Evolutionary conservation across 2,797 vertebrate species (phyloP).

Genomic region (Gymnocypris eckloni): DNA sequence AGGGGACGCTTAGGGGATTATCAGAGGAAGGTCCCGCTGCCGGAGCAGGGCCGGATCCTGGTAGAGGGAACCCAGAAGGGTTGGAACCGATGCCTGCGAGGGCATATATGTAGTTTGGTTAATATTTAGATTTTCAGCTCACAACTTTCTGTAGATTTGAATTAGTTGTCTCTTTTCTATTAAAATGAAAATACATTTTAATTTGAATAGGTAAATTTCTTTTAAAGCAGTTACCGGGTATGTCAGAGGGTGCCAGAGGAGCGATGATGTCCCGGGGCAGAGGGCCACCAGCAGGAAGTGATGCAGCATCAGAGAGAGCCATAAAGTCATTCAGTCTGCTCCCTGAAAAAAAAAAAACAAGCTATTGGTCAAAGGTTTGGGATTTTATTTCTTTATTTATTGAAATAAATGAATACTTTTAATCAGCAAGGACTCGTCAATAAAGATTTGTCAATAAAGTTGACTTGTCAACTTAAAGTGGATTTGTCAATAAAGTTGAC

Average conservation of each 20-base stretch:
- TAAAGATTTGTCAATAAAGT: no score
- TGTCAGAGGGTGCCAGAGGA: background rate
- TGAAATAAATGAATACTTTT: no score
- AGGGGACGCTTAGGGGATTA: constrained; percentile 38
- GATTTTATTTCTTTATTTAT: no score
- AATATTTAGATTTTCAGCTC: background rate
- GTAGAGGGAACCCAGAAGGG: background rate
- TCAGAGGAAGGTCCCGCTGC: constrained; percentile 15
- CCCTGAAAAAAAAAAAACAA: background rate
- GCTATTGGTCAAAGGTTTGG: no score
- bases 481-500: background rate
- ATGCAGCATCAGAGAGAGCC: constrained; percentile 23
- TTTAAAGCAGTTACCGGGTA: constrained; percentile 30
- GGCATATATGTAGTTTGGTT: no score
- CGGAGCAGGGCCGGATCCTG: background rate
- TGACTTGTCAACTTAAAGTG: no score
- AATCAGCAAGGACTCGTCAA: background rate
- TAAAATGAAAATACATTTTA: background rate
- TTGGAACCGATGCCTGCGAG: background rate
- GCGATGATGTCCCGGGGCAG: background rate
- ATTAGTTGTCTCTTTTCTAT: background rate
- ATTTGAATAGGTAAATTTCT: background rate
- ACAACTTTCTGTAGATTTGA: background rate
- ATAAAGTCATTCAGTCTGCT: background rate
- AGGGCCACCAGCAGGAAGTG: background rate